phyloP scores from a whole-genome alignment of 2,113 vertebrate genomes.

The Puma concolor region DNA sequence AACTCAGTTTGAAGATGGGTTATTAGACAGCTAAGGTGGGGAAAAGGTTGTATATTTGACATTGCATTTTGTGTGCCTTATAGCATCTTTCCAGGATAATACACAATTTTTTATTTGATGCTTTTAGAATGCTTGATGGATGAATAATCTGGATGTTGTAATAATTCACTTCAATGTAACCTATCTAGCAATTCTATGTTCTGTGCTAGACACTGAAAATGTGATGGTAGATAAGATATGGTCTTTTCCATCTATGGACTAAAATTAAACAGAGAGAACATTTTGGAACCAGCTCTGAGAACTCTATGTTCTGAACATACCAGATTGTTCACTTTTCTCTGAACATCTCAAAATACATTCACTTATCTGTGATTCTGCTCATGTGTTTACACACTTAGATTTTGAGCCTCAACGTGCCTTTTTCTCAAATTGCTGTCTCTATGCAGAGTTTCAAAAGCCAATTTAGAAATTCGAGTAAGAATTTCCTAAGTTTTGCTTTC shows the following conservation, averaged over 20 bases:
- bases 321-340: not conserved
- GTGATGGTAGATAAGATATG: not conserved
- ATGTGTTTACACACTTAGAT: not conserved
- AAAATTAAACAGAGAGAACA: not conserved
- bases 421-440: not conserved
- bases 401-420: not conserved
- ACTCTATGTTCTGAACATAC: not conserved
- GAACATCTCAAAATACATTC: not conserved
- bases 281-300: not conserved
- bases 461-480: not conserved
- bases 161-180: not conserved
- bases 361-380: not conserved
- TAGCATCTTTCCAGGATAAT: not conserved
- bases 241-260: not conserved
- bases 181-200: not conserved
- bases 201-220: not conserved
- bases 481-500: not conserved
- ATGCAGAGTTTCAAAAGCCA: not conserved
- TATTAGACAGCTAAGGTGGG: not conserved
- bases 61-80: not conserved
- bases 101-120: not conserved
- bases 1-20: not conserved
- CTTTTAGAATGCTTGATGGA: not conserved
- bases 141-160: not conserved
- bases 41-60: not conserved